Conservation (phyloP, 2,888 invertebrate genomes). For the Meteorus cinctellus region DNA sequence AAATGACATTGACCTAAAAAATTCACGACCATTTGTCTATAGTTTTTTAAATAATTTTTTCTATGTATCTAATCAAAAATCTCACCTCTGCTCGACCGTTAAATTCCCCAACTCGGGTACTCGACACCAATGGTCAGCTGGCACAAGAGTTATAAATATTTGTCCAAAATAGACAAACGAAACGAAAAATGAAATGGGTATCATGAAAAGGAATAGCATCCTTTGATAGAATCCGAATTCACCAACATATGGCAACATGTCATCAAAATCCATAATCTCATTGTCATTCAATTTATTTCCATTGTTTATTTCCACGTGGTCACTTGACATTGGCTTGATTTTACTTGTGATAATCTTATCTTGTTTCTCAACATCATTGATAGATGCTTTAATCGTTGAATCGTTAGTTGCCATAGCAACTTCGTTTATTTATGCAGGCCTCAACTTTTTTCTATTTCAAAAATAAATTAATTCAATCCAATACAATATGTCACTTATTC, state of each 20-base stretch:
- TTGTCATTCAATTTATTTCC: not conserved
- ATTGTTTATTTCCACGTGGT: not conserved
- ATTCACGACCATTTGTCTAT: not conserved
- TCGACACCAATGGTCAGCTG: slow-evolving; percentile 88
- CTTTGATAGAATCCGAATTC: slow-evolving; percentile 91
- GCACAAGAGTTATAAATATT: slow-evolving; percentile 88
- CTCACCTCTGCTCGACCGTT: slow-evolving; percentile 81
- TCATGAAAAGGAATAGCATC: slow-evolving; percentile 87
- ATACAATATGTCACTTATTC: not conserved
- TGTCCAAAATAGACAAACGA: slow-evolving; percentile 93
- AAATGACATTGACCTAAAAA: not conserved
- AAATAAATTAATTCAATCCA: not conserved
- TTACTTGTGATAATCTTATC: not conserved
- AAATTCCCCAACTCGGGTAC: slow-evolving; percentile 83
- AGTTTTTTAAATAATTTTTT: not conserved
- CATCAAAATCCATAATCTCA: slow-evolving; percentile 78
- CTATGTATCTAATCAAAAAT: not conserved
- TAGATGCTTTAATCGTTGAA: not conserved
- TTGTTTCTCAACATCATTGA: not conserved
- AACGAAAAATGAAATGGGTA: slow-evolving; percentile 91
- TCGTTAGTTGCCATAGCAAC: not conserved
- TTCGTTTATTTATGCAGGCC: not conserved
- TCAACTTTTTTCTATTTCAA: not conserved
- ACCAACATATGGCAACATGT: slow-evolving; percentile 87
- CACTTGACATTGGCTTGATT: not conserved